These are phyloP conservation scores for Grantiella picta DNA, from an alignment of 2,113 vertebrate species.

Conservation along the genomic window DNA sequence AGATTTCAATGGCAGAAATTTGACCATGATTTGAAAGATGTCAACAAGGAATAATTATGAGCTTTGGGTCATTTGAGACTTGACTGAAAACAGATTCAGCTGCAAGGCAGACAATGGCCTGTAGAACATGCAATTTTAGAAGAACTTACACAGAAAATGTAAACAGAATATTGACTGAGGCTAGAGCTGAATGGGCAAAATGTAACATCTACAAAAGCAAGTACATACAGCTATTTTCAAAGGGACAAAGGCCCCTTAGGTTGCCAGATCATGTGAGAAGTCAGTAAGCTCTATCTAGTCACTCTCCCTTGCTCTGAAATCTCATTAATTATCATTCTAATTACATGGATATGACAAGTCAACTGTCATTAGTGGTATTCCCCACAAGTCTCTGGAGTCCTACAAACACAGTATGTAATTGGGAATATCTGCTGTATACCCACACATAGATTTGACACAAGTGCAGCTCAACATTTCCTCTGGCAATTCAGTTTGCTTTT, in stretches of 20 bases:
- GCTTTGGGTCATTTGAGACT: neutral
- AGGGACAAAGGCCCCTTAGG: neutral
- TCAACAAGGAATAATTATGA: neutral
- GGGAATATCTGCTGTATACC: neutral
- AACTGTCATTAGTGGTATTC: neutral
- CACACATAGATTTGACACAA: neutral
- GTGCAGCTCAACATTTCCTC: neutral
- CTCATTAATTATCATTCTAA: neutral
- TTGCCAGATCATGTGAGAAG: neutral
- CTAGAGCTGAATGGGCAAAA: neutral
- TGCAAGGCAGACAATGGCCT: neutral
- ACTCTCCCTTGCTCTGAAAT: neutral
- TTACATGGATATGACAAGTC: neutral
- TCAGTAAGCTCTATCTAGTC: neutral
- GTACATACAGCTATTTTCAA: neutral
- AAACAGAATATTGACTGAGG: neutral
- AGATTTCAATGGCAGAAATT: neutral
- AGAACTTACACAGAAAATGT: neutral
- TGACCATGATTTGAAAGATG: neutral
- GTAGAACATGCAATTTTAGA: neutral
- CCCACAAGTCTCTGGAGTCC: neutral
- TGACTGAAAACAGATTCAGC: neutral
- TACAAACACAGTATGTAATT: neutral
- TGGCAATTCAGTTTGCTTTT: neutral
- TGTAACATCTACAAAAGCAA: neutral